These are phyloP conservation scores for Nephrotoma guestfalica DNA, from an alignment of 2,888 invertebrate genomes.

Conservation along the genomic window DNA sequence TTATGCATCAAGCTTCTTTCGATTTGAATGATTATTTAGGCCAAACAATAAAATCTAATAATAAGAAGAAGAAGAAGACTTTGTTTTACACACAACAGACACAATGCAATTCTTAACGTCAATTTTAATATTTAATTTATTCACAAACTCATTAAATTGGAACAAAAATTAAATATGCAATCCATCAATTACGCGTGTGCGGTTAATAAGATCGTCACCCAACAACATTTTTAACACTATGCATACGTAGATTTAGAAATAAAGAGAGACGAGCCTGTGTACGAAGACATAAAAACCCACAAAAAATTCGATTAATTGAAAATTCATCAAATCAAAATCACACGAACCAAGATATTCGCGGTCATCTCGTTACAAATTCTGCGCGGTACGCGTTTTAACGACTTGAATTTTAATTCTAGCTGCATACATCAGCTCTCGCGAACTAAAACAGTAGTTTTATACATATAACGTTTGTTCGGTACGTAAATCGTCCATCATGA, in stretches of 20 bases:
- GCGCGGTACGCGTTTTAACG: neutral
- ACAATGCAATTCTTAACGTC: neutral
- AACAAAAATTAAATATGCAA: neutral
- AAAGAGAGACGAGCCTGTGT: neutral
- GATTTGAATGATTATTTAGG: neutral
- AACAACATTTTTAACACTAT: neutral
- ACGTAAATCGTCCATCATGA: neutral
- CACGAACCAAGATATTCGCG: neutral
- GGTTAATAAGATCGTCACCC: neutral
- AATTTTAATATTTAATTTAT: neutral
- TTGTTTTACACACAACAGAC: neutral
- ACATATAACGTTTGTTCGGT: neutral
- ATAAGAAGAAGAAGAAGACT: neutral
- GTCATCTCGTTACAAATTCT: neutral
- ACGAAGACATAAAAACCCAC: too few relatives aligned
- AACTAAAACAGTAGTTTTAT: neutral
- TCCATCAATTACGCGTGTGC: neutral
- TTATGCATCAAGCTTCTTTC: neutral
- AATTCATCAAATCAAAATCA: neutral
- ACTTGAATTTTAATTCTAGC: neutral
- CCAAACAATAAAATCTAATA: neutral
- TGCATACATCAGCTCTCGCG: neutral
- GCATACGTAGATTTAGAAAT: neutral
- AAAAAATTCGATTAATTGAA: neutral
- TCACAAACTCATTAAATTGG: neutral